Evolutionary conservation across 2,797 vertebrate genomes (phyloP).

Genomic region (Falco berigora): DNA sequence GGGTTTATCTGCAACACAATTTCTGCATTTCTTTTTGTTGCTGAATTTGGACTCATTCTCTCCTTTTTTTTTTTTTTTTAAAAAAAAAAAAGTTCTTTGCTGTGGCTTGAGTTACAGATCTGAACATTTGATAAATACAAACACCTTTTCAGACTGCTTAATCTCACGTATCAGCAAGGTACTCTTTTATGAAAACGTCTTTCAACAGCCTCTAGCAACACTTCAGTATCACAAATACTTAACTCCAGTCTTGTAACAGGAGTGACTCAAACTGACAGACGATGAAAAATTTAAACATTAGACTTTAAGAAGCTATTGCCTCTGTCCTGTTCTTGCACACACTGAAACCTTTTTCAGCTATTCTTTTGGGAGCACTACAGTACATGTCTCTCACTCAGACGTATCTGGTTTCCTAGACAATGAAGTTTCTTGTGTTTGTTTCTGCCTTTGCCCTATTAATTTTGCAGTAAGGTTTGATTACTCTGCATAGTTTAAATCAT

Average conservation of each 20-base stretch:
- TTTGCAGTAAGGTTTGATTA: conserved; percentile 45
- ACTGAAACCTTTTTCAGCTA: conserved; percentile 15
- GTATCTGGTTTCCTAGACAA: conserved; percentile 70
- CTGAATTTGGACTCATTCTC: neutral
- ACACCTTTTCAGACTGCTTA: neutral
- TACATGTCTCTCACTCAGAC: conserved; percentile 31
- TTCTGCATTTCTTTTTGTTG: neutral
- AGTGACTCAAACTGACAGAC: neutral
- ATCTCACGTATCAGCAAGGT: neutral
- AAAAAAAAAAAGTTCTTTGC: neutral
- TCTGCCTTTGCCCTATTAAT: conserved; percentile 23
- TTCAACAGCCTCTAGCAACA: neutral
- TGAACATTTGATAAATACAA: neutral
- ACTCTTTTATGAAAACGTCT: neutral
- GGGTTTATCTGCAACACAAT: neutral
- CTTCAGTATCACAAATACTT: neutral
- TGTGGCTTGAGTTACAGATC: neutral
- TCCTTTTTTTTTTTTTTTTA: rapidly evolving
- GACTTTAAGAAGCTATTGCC: neutral
- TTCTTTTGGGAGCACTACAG: conserved; percentile 5
- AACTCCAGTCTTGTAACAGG: neutral
- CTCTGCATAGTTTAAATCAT: neutral
- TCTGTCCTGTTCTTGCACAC: neutral
- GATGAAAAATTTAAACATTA: neutral
- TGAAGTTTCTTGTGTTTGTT: conserved; percentile 57